Evolutionary conservation across 2,888 invertebrate species (phyloP).

Genomic region (Erynnis tages): DNA sequence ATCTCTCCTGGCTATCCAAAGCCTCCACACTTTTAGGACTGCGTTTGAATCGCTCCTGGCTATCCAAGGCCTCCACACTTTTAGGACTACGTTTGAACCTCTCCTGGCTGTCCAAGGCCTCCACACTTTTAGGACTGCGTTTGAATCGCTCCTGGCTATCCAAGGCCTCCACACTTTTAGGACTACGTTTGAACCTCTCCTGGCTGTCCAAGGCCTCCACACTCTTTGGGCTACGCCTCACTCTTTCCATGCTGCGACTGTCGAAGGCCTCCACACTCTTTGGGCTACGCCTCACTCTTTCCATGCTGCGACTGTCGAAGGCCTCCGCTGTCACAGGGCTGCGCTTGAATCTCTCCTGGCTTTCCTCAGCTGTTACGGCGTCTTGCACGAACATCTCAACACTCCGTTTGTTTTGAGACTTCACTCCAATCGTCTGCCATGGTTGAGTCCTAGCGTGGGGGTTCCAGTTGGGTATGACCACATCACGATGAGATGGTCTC

Average conservation of each 20-base stretch:
- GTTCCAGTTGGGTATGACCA: constrained; percentile 51
- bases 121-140: not conserved
- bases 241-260: not conserved
- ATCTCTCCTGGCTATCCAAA: constrained; percentile 17
- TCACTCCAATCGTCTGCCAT: constrained; percentile 43
- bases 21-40: constrained; percentile 27
- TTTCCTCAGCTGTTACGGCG: not conserved
- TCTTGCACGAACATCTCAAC: constrained; percentile 16
- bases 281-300: constrained; percentile 19
- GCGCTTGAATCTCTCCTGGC: constrained; percentile 3
- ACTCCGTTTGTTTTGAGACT: constrained; percentile 32
- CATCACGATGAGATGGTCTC: constrained; percentile 43
- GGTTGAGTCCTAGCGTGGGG: constrained; percentile 45
- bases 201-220: not conserved
- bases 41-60: constrained; percentile 13
- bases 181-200: not conserved
- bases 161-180: not conserved
- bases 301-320: constrained; percentile 16
- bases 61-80: constrained; percentile 24
- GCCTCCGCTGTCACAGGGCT: constrained; percentile 26
- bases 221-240: constrained; percentile 22
- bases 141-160: not conserved
- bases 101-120: constrained; percentile 19
- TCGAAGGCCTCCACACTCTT: constrained; percentile 8
- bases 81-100: constrained; percentile 7